These are phyloP conservation scores for Cyprinodon brontotheroides DNA, from an alignment of 2,113 vertebrate genomes.

Conservation along the genomic window DNA sequence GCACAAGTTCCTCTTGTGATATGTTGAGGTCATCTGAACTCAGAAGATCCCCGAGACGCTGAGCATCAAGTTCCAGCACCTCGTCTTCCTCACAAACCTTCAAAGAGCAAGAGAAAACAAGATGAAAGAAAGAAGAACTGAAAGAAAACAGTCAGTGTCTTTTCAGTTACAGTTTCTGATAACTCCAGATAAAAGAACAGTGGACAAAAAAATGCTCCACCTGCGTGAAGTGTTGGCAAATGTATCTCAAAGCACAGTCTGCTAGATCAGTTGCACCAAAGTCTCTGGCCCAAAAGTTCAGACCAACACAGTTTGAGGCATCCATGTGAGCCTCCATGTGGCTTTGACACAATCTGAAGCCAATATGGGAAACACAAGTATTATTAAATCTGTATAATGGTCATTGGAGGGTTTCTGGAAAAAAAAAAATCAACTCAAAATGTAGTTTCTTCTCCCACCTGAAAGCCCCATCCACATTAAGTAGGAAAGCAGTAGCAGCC, in stretches of 20 bases:
- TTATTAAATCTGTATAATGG: not conserved
- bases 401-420: not conserved
- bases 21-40: slow-evolving; percentile 90
- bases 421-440: not conserved
- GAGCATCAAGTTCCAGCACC: slow-evolving; percentile 85
- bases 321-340: slow-evolving; percentile 92
- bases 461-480: slow-evolving; percentile 90
- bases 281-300: slow-evolving; percentile 88
- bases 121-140: not conserved
- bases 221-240: slow-evolving; percentile 86
- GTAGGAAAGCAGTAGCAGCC: slow-evolving; percentile 85
- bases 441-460: slow-evolving; percentile 13
- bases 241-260: slow-evolving; percentile 81
- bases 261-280: slow-evolving; percentile 85
- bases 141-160: not conserved
- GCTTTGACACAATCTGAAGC: slow-evolving; percentile 78
- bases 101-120: not conserved
- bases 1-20: slow-evolving; percentile 87
- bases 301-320: slow-evolving; percentile 88
- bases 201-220: slow-evolving; percentile 13
- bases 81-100: slow-evolving; percentile 91
- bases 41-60: slow-evolving; percentile 85
- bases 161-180: not conserved
- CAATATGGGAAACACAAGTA: not conserved
- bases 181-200: not conserved